Evolutionary conservation across 2,113 vertebrate genomes (phyloP).

Genomic region (Zootoca vivipara): DNA sequence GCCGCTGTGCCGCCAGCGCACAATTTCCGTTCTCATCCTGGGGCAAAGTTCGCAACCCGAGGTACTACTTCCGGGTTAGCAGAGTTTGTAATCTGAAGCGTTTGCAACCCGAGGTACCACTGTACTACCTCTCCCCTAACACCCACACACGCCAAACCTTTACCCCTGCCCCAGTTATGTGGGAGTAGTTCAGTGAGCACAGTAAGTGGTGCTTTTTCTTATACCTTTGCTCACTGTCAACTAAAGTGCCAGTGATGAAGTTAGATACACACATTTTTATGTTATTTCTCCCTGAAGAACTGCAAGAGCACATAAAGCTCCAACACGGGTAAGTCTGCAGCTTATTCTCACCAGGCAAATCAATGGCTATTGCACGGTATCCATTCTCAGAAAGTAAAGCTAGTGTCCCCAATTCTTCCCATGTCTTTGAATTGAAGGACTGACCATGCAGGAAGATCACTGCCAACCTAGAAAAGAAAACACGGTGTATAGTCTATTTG

Average conservation of each 20-base stretch:
- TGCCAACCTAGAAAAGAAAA: slow-evolving; percentile 74
- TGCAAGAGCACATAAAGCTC: neutral
- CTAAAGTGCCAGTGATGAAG: neutral
- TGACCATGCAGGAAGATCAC: slow-evolving; percentile 93
- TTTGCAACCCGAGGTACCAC: too few relatives aligned
- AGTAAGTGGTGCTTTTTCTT: neutral
- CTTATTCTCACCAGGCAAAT: slow-evolving; percentile 88
- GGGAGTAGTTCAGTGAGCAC: neutral
- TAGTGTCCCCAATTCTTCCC: slow-evolving; percentile 92
- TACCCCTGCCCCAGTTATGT: neutral
- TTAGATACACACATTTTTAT: too few relatives aligned
- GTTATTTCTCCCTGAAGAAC: neutral
- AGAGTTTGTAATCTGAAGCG: too few relatives aligned
- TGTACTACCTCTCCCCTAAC: too few relatives aligned
- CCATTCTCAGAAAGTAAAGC: slow-evolving; percentile 84
- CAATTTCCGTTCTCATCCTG: too few relatives aligned
- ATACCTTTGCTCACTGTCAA: neutral
- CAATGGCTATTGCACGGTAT: slow-evolving; percentile 88
- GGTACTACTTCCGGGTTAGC: too few relatives aligned
- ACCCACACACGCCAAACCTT: neutral
- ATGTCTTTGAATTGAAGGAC: slow-evolving; percentile 90
- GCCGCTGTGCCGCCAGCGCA: too few relatives aligned
- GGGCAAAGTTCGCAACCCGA: too few relatives aligned
- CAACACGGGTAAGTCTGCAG: neutral
- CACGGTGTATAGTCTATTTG: neutral